These are phyloP conservation scores for Laticauda colubrina DNA, from an alignment of 2,113 vertebrate species.

Conservation along the genomic window DNA sequence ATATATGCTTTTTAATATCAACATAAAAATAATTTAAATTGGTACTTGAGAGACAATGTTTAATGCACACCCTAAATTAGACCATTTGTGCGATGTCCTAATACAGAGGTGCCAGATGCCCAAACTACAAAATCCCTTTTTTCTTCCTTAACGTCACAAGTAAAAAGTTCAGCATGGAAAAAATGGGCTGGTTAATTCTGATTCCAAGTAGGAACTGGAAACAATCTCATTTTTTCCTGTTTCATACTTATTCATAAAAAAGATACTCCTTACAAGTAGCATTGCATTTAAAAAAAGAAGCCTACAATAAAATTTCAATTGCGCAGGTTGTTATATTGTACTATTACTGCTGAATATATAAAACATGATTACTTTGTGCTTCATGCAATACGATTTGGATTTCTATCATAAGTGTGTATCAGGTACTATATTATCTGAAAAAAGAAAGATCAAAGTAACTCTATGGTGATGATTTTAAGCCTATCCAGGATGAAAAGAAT, in stretches of 20 bases:
- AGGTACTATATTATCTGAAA: slow-evolving; percentile 16
- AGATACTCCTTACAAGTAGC: slow-evolving; percentile 22
- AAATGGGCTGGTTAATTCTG: too few species aligned
- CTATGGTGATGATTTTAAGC: slow-evolving; percentile 20
- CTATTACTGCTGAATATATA: slow-evolving; percentile 62
- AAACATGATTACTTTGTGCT: slow-evolving; percentile 33
- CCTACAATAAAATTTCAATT: slow-evolving; percentile 60
- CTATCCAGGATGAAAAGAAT: slow-evolving; percentile 43
- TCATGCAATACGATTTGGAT: not conserved
- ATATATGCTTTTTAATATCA: too few species aligned
- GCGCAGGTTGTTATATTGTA: slow-evolving; percentile 60
- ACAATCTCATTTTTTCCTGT: not conserved
- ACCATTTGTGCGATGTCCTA: too few species aligned
- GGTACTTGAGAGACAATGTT: too few species aligned
- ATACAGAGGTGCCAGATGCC: too few species aligned
- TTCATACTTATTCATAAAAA: not conserved
- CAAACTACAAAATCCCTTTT: too few species aligned
- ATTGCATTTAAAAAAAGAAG: slow-evolving; percentile 49
- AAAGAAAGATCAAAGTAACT: slow-evolving; percentile 14
- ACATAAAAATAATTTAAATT: too few species aligned
- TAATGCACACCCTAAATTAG: too few species aligned
- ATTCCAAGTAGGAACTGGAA: not conserved
- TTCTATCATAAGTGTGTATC: slow-evolving; percentile 20
- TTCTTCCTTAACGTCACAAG: not conserved
- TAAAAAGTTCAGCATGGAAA: not conserved